A percentile compares a stretch with the other conserved stretches of the same genome.
phyloP scores from a whole-genome alignment of 2,113 vertebrate species.

The Columbina picui region DNA sequence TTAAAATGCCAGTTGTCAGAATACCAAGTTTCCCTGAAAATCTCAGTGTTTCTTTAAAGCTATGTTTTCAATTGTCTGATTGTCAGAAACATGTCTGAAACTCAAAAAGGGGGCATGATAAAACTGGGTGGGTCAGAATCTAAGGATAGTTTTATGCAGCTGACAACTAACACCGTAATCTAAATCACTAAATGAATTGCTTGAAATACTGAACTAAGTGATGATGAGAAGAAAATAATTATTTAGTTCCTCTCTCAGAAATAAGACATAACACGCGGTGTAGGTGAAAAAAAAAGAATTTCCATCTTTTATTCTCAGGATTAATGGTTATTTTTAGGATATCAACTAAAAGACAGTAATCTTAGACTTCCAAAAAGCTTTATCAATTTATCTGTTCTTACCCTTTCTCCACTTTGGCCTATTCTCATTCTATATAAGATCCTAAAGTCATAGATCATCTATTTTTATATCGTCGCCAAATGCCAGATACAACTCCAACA shows the following conservation, averaged over 20 bases:
- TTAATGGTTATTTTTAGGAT: conserved; percentile 7
- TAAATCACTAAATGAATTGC: not conserved
- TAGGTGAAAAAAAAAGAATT: not conserved
- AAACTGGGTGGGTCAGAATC: not conserved
- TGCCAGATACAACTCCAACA: not conserved
- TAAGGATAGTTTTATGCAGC: not conserved
- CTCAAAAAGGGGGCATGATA: not conserved
- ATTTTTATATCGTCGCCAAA: not conserved
- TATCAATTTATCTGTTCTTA: conserved; percentile 7
- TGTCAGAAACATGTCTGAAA: not conserved
- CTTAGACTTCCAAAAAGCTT: not conserved
- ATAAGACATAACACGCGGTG: not conserved
- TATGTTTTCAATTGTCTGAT: not conserved
- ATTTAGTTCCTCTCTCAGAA: not conserved
- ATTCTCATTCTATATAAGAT: conserved; percentile 5
- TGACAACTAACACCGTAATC: not conserved
- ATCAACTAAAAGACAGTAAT: not conserved
- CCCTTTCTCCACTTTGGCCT: not conserved
- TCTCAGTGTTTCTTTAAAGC: not conserved
- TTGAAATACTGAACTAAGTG: not conserved
- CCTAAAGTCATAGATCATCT: not conserved
- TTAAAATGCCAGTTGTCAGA: not conserved
- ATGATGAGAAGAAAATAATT: not conserved
- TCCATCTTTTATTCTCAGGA: not conserved
- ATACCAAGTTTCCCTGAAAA: not conserved